Percentiles rank a stretch among this genome's conserved stretches.
Conservation (phyloP, 2,888 invertebrate species). For the Nomada fabriciana region DNA sequence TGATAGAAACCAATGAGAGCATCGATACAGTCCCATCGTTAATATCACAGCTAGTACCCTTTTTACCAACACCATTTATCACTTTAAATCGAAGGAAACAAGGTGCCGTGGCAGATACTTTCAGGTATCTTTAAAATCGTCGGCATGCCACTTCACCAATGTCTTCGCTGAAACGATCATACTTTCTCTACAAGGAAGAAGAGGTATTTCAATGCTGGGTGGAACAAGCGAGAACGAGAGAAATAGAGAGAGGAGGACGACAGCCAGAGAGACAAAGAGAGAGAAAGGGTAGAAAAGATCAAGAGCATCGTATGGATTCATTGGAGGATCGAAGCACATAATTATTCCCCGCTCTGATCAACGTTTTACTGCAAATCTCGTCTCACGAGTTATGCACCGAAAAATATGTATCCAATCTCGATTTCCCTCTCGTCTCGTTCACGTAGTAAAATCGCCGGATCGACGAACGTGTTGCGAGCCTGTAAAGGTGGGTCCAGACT, state of each 20-base stretch:
- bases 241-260: conserved; percentile 24
- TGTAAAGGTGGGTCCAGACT: no score
- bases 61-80: no score
- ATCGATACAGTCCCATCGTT: no score
- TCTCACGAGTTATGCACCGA: conserved; percentile 21
- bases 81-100: not conserved
- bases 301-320: conserved; percentile 58
- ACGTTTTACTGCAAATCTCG: conserved; percentile 14
- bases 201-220: conserved; percentile 27
- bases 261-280: conserved; percentile 37
- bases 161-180: conserved; percentile 61
- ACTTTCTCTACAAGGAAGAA: conserved; percentile 73
- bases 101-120: not conserved
- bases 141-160: conserved; percentile 65
- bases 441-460: conserved; percentile 1
- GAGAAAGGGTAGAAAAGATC: conserved; percentile 55
- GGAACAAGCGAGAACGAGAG: not conserved
- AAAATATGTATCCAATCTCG: not conserved
- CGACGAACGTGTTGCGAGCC: not conserved
- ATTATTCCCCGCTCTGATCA: conserved; percentile 33
- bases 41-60: no score
- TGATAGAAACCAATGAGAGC: not conserved
- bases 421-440: conserved; percentile 17
- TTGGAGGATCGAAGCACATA: conserved; percentile 19
- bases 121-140: conserved; percentile 56